Conservation (phyloP, 2,113 vertebrate genomes). For the Eretmodus cyanostictus region DNA sequence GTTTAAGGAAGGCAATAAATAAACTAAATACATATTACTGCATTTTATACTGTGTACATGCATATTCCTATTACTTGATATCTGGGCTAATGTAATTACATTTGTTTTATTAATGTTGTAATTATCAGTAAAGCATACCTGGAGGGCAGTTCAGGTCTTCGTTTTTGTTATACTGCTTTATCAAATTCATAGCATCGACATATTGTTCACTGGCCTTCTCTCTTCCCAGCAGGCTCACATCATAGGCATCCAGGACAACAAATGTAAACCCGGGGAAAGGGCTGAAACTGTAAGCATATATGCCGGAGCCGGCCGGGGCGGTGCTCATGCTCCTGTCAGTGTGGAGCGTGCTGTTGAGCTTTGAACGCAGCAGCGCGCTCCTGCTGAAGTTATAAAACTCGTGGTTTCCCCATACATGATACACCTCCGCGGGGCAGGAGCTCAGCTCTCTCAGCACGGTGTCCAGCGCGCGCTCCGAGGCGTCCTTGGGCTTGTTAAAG, state of each 20-base stretch:
- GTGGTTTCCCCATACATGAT: conserved; percentile 94
- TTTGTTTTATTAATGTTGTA: background rate
- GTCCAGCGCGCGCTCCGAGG: conserved; percentile 71
- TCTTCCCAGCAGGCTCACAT: conserved; percentile 81
- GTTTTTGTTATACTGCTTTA: conserved; percentile 80
- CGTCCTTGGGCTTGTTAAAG: conserved; percentile 66
- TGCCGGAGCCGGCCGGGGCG: background rate
- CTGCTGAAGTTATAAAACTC: conserved; percentile 93
- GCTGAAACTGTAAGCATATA: conserved; percentile 84
- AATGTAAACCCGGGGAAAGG: conserved; percentile 76
- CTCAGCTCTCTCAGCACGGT: conserved; percentile 71
- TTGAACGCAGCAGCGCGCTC: conserved; percentile 61
- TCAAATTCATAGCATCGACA: conserved; percentile 62
- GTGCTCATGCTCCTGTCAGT: background rate
- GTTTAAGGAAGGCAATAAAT: background rate
- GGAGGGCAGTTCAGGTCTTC: conserved; percentile 80
- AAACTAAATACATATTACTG: background rate
- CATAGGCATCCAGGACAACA: conserved; percentile 85
- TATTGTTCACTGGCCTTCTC: conserved; percentile 69
- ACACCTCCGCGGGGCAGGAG: conserved; percentile 64
- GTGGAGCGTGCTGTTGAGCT: conserved; percentile 70
- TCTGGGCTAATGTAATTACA: background rate
- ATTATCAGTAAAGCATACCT: conserved; percentile 59
- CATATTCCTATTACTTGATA: background rate
- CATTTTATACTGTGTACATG: background rate